Evolutionary conservation across 1,140 invertebrate genomes (phyloP).

Genomic region (Mactra quadrangularis): DNA sequence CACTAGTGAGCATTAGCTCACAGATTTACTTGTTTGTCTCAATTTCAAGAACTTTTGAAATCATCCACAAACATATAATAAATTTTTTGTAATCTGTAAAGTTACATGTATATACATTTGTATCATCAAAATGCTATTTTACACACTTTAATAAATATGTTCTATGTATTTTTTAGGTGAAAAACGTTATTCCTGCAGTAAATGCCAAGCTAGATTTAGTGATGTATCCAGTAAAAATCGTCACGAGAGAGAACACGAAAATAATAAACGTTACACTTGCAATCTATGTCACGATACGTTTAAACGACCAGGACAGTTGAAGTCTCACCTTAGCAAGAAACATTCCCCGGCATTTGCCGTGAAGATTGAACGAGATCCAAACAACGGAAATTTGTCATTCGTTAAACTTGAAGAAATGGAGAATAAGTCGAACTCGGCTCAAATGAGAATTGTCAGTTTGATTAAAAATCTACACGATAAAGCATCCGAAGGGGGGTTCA

Average conservation of each 20-base stretch:
- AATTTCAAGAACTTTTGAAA: too few relatives aligned
- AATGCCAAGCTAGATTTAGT: slow-evolving; percentile 88
- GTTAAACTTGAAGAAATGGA: slow-evolving; percentile 26
- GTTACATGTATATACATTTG: too few relatives aligned
- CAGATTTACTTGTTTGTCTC: too few relatives aligned
- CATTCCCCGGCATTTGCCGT: slow-evolving; percentile 55
- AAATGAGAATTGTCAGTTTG: slow-evolving; percentile 65
- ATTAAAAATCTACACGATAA: slow-evolving; percentile 66
- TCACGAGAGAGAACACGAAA: slow-evolving; percentile 84
- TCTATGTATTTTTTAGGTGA: slow-evolving; percentile 88
- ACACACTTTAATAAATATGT: too few relatives aligned
- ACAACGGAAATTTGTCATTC: slow-evolving; percentile 24
- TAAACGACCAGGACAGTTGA: slow-evolving; percentile 73
- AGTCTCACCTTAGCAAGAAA: slow-evolving; percentile 69
- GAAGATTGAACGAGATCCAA: slow-evolving; percentile 34
- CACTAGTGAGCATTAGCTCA: too few relatives aligned
- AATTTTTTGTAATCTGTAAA: too few relatives aligned
- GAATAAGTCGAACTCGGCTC: slow-evolving; percentile 8
- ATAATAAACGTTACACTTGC: slow-evolving; percentile 81
- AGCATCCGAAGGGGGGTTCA: background rate
- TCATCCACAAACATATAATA: too few relatives aligned
- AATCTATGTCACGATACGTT: slow-evolving; percentile 77
- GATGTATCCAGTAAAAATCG: slow-evolving; percentile 76
- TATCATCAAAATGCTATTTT: too few relatives aligned
- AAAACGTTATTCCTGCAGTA: slow-evolving; percentile 98